Evolutionary conservation across 2,888 invertebrate genomes (phyloP).

Genomic region (Dusona sp.): DNA sequence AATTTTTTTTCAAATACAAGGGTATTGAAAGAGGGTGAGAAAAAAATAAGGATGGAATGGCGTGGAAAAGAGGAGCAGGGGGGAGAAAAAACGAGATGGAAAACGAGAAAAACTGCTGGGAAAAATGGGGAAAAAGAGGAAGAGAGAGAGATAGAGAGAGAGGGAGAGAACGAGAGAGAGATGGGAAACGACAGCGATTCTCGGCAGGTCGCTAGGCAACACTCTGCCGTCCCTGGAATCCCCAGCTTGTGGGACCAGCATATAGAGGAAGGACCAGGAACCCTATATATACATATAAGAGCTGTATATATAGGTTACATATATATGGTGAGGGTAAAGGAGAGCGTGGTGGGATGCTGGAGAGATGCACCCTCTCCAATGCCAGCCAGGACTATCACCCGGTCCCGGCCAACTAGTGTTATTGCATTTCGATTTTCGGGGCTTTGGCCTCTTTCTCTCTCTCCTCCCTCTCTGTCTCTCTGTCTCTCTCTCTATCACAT

Average conservation of each 20-base stretch:
- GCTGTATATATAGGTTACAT: not conserved
- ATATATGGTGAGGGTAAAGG: conserved; percentile 27
- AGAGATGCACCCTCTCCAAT: conserved; percentile 64
- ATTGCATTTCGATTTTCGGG: conserved; percentile 69
- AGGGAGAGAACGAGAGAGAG: conserved; percentile 67
- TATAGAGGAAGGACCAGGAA: conserved; percentile 40
- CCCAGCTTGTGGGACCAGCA: conserved; percentile 60
- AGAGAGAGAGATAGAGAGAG: conserved; percentile 32
- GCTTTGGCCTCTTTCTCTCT: conserved; percentile 49
- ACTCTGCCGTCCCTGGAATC: conserved; percentile 69
- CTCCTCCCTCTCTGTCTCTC: conserved; percentile 11
- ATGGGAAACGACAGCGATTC: conserved; percentile 61
- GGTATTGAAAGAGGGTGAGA: conserved; percentile 13
- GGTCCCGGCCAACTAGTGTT: conserved; percentile 69
- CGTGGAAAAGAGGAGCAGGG: too few species aligned
- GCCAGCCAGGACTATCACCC: conserved; percentile 64
- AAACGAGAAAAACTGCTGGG: not conserved
- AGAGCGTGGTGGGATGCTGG: conserved; percentile 76
- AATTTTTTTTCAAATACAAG: not conserved
- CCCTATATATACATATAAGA: not conserved
- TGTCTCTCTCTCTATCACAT: conserved; percentile 15
- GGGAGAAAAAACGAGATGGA: not conserved
- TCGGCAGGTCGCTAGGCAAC: conserved; percentile 73
- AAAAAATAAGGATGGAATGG: not conserved
- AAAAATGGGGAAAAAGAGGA: conserved; percentile 15